A percentile compares a stretch with the other conserved stretches of the same genome.
These are phyloP conservation scores for Torymus texanus DNA, from an alignment of 2,888 invertebrate species.

Conservation along the genomic window DNA sequence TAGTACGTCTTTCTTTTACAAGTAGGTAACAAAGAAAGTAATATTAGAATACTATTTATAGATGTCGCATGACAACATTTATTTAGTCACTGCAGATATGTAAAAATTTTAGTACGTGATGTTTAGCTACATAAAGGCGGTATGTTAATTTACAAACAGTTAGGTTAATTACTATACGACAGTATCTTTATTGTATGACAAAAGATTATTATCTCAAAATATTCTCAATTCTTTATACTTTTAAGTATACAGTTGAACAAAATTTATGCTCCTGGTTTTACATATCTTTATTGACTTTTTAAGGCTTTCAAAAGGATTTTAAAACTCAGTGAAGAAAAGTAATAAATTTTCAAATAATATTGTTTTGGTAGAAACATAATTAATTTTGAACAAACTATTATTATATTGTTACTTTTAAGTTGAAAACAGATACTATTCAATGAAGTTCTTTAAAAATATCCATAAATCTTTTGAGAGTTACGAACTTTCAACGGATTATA, in stretches of 20 bases:
- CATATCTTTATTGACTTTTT: conserved; percentile 46
- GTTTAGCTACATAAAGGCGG: background rate
- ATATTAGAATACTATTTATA: background rate
- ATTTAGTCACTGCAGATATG: background rate
- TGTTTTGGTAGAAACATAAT: conserved; percentile 2
- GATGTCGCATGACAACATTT: background rate
- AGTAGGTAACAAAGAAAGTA: background rate
- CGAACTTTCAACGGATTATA: too few relatives aligned
- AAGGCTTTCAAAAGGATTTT: conserved; percentile 17
- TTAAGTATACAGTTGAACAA: conserved; percentile 7
- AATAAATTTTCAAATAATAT: conserved; percentile 29
- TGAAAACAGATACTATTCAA: background rate
- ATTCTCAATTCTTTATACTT: conserved; percentile 29
- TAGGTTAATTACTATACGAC: conserved; percentile 25
- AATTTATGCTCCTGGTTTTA: conserved; percentile 48
- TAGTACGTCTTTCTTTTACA: background rate
- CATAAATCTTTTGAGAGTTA: too few relatives aligned
- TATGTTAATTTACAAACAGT: conserved; percentile 37
- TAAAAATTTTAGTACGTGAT: background rate
- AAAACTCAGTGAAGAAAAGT: conserved; percentile 5
- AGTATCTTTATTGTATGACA: conserved; percentile 33
- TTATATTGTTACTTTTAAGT: background rate
- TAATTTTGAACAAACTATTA: conserved; percentile 1
- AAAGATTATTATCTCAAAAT: conserved; percentile 38
- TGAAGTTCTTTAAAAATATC: too few relatives aligned